Evolutionary conservation across 92 coral and sea anemone species (phyloP).

Genomic region (Palythoa heliodiscus): DNA sequence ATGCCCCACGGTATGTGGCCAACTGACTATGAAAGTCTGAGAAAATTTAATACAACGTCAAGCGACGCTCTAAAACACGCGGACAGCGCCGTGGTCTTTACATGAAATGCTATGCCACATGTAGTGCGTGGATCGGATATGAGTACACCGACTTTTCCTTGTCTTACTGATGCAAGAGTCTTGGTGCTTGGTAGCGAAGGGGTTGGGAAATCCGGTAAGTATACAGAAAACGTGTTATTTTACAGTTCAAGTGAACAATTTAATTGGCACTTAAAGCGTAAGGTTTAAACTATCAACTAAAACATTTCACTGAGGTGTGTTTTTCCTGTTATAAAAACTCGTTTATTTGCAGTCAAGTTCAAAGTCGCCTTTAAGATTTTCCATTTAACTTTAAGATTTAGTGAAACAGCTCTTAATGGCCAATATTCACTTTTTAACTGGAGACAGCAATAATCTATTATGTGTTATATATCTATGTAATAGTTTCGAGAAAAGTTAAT

Average conservation of each 20-base stretch:
- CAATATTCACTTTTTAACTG: too few relatives aligned
- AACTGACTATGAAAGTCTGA: neutral
- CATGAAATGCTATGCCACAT: neutral
- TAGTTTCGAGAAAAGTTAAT: too few relatives aligned
- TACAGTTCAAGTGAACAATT: neutral
- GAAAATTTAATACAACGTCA: neutral
- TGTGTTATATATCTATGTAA: too few relatives aligned
- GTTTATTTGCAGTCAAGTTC: too few relatives aligned
- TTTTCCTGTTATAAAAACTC: too few relatives aligned
- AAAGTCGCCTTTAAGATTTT: too few relatives aligned
- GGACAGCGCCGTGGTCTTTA: neutral
- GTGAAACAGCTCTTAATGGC: too few relatives aligned
- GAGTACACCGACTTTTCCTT: slow-evolving; percentile 63
- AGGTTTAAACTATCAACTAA: neutral
- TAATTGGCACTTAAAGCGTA: neutral
- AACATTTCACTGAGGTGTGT: neutral
- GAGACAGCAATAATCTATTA: too few relatives aligned
- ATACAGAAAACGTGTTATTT: neutral
- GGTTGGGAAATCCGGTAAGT: slow-evolving; percentile 94
- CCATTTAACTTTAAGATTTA: too few relatives aligned
- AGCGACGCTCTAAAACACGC: neutral
- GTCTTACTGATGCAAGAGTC: slow-evolving; percentile 78
- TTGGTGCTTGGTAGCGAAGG: slow-evolving; percentile 88
- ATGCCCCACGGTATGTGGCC: neutral
- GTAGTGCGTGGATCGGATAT: neutral